These are phyloP conservation scores for Drosophila elegans DNA, from an alignment of 1,140 invertebrate species.

Conservation along the genomic window DNA sequence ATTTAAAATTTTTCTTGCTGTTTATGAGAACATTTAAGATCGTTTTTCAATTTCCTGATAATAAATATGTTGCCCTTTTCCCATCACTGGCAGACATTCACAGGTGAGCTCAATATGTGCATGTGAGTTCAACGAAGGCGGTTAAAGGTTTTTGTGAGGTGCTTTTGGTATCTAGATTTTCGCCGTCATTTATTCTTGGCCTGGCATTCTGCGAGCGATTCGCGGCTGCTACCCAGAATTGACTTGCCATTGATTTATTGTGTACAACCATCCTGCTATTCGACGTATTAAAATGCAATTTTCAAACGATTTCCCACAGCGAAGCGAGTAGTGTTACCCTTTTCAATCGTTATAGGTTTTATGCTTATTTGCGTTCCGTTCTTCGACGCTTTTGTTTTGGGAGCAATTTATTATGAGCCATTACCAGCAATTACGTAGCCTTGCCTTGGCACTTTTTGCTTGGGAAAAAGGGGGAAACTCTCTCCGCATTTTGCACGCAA, in stretches of 20 bases:
- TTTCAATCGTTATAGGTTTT: slow-evolving; percentile 48
- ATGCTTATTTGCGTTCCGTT: slow-evolving; percentile 24
- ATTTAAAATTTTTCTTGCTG: too few relatives aligned
- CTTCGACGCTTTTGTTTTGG: slow-evolving; percentile 22
- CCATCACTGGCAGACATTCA: slow-evolving; percentile 4
- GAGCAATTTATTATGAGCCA: slow-evolving; percentile 71
- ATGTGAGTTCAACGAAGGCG: not conserved
- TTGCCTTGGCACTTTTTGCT: not conserved
- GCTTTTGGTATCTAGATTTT: slow-evolving; percentile 60
- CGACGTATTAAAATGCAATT: slow-evolving; percentile 71
- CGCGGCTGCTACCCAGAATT: slow-evolving; percentile 39
- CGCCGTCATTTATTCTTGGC: slow-evolving; percentile 60
- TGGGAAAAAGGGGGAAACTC: too few relatives aligned
- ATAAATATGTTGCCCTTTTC: not conserved
- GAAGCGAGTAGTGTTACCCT: slow-evolving; percentile 1
- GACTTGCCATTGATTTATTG: slow-evolving; percentile 76
- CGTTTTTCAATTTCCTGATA: too few relatives aligned
- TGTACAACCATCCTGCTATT: not conserved
- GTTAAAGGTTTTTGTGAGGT: slow-evolving; percentile 4
- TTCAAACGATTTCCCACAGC: slow-evolving; percentile 45
- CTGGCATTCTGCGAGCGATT: slow-evolving; percentile 24
- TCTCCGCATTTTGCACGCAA: slow-evolving; percentile 57
- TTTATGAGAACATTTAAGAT: too few relatives aligned
- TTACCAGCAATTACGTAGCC: slow-evolving; percentile 53
- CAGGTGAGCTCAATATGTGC: slow-evolving; percentile 2